A percentile compares a stretch with the other conserved stretches of the same genome.
These are phyloP conservation scores for Linepithema humile DNA, from an alignment of 1,140 invertebrate species.

Conservation along the genomic window DNA sequence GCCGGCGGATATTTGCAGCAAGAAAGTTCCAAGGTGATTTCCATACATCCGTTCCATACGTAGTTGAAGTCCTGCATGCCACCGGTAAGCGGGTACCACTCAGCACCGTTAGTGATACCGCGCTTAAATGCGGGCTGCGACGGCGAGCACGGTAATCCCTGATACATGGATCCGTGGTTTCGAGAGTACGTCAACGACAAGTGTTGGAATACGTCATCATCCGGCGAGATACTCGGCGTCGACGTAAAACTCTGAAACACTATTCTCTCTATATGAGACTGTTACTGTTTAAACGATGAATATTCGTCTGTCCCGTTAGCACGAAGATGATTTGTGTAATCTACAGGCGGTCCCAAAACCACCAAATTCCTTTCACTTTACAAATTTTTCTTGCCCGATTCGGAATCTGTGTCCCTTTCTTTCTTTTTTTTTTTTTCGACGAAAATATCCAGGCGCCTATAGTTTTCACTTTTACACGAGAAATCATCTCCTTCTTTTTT, in stretches of 20 bases:
- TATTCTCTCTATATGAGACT: conserved; percentile 76
- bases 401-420: neutral
- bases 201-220: conserved; percentile 97
- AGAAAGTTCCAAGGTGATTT: conserved; percentile 98
- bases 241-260: conserved; percentile 92
- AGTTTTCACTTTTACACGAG: neutral
- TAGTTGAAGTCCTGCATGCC: conserved; percentile 99
- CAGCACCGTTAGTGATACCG: conserved; percentile 96
- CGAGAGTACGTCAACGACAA: conserved; percentile 94
- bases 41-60: conserved; percentile 98
- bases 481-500: neutral
- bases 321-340: conserved; percentile 19
- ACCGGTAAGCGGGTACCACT: conserved; percentile 96
- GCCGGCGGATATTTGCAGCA: conserved; percentile 98
- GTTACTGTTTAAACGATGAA: neutral
- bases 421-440: neutral
- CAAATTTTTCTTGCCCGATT: too few relatives aligned
- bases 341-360: neutral
- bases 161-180: conserved; percentile 94
- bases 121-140: conserved; percentile 90
- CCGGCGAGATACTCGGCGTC: conserved; percentile 93
- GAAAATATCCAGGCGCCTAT: neutral
- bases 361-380: neutral
- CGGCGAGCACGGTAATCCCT: conserved; percentile 92
- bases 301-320: neutral